Evolutionary conservation across 2,888 invertebrate species (phyloP).

Genomic region (Buathra laborator): DNA sequence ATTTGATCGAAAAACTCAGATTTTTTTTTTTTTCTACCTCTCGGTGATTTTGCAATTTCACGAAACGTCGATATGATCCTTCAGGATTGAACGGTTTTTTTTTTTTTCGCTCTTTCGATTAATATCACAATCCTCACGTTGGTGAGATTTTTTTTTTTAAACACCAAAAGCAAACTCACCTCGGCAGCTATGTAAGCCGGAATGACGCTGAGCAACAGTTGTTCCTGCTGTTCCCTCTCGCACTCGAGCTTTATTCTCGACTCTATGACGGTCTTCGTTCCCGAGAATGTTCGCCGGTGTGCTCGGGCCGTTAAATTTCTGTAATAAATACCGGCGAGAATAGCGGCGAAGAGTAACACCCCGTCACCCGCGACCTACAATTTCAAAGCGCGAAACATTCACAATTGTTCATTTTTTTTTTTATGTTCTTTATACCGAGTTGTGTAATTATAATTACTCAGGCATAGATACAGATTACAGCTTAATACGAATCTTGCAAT

Average conservation of each 20-base stretch:
- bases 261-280: slow-evolving; percentile 95
- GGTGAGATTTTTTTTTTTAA: background rate
- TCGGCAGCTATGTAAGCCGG: slow-evolving; percentile 98
- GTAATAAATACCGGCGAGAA: slow-evolving; percentile 95
- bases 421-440: background rate
- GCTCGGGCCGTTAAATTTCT: slow-evolving; percentile 95
- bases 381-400: slow-evolving; percentile 70
- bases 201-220: slow-evolving; percentile 95
- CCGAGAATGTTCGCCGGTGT: slow-evolving; percentile 95
- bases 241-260: slow-evolving; percentile 96
- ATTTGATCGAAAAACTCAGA: slow-evolving; percentile 1
- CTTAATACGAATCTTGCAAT: too few species aligned
- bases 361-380: slow-evolving; percentile 91
- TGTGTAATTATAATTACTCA: background rate
- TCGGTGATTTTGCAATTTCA: slow-evolving; percentile 29
- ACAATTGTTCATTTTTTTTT: background rate
- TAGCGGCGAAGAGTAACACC: slow-evolving; percentile 92
- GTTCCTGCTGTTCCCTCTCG: slow-evolving; percentile 97
- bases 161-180: slow-evolving; percentile 86
- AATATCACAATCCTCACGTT: background rate
- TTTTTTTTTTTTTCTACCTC: slow-evolving; percentile 2
- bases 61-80: background rate
- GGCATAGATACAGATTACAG: background rate
- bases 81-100: background rate
- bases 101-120: slow-evolving; percentile 10